Evolutionary conservation across 2,888 invertebrate species (phyloP).

Genomic region (Rotaria socialis): DNA sequence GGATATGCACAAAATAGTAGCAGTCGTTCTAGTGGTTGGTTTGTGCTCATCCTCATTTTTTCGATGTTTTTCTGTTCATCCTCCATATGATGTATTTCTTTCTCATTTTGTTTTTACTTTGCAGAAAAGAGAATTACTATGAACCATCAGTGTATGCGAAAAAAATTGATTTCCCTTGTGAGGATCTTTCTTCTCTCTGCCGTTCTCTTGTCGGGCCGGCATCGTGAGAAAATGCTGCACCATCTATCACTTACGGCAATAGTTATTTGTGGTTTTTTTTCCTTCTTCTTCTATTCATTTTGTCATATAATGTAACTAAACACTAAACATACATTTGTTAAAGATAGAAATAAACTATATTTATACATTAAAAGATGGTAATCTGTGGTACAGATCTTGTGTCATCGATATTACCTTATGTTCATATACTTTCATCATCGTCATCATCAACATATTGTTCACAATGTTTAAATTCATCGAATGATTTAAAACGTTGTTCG

Average conservation of each 20-base stretch:
- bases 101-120: not conserved
- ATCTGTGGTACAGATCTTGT: conserved; percentile 16
- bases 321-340: not conserved
- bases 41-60: not conserved
- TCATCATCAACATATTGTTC: not conserved
- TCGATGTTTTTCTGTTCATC: not conserved
- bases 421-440: not conserved
- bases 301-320: conserved; percentile 9
- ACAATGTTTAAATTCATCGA: not conserved
- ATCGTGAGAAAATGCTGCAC: not conserved
- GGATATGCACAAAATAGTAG: not conserved
- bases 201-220: not conserved
- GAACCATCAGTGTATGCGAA: not conserved
- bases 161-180: conserved; percentile 21
- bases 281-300: not conserved
- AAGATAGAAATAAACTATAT: not conserved
- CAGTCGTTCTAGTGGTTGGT: not conserved
- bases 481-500: conserved; percentile 12
- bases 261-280: not conserved
- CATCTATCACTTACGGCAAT: conserved; percentile 26
- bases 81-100: not conserved
- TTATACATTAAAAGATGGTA: not conserved
- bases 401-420: not conserved
- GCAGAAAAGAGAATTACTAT: not conserved
- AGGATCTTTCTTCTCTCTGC: not conserved